Percentiles rank a stretch among this genome's conserved stretches.
phyloP scores from a whole-genome alignment of 2,797 vertebrate genomes.

The Chlorospingus semifuscus region DNA sequence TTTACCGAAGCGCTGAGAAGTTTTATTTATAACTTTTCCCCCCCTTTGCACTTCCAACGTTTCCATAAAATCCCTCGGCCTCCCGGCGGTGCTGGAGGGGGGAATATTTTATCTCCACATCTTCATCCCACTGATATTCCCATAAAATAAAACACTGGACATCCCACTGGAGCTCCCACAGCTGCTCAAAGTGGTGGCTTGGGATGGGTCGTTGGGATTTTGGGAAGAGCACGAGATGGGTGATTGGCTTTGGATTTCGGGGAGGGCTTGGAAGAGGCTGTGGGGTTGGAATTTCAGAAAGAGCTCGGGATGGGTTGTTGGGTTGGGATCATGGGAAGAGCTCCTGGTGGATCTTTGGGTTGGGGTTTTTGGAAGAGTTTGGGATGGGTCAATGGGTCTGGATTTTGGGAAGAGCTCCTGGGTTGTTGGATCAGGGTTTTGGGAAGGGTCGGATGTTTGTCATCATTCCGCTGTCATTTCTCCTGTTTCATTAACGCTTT shows the following conservation, averaged over 20 bases:
- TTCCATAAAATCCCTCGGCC: background rate
- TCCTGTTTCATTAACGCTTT: background rate
- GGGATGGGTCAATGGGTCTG: rapidly evolving
- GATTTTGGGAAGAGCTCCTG: background rate
- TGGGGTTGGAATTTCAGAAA: background rate
- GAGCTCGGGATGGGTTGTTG: rapidly evolving
- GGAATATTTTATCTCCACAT: background rate
- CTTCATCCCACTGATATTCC: conserved; percentile 41
- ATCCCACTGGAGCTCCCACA: background rate
- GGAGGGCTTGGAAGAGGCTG: no score
- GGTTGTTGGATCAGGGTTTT: background rate
- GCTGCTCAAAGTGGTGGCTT: background rate
- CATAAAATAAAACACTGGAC: conserved; percentile 34
- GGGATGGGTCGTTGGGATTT: background rate
- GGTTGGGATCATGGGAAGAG: background rate
- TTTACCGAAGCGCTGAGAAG: background rate
- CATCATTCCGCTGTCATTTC: rapidly evolving
- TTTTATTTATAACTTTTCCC: conserved; percentile 43
- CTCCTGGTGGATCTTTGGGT: rapidly evolving
- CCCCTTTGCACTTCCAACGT: background rate
- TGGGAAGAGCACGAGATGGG: background rate
- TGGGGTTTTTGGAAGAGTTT: no score
- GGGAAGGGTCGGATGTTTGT: background rate
- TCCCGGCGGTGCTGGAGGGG: background rate
- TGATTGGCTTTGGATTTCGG: background rate